Evolutionary conservation across 2,113 vertebrate genomes (phyloP), one percentile per base, ranked within the genome.

Genomic region (Porphyrio hochstetteri): DNA sequence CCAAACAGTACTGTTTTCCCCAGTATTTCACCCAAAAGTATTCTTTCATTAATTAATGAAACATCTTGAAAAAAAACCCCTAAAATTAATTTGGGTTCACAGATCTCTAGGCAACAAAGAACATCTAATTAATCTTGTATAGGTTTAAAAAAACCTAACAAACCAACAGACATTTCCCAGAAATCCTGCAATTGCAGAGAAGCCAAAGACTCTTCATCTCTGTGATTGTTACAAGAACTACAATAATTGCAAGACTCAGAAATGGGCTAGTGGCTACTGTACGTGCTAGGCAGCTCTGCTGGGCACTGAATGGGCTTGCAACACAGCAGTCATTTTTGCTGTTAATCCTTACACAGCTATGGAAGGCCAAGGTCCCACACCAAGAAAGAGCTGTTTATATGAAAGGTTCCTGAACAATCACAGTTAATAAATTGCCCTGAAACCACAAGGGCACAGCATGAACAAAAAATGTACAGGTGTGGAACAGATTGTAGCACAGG

Each of bases 341-440:
- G 5, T 48, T 18, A 63, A 69, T 28, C 29, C 29, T 88, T 27
- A 36, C 18, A 57, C 23, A 86, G 63, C 63, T 81, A 33, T 35
- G 78, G 77, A 92, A 67, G 69, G 13, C 40, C 76, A 82, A 86
- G 31, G 72, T n/a, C 46, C 42, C 65, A 56, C 44, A 63, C 8
- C 24, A 50, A 80, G 86, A 88, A 93, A 44, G 64, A 88, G 56
- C 25, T 65, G 35, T 48, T n/a, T 82, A 44, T 76, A 6, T 6
- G 31, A 86, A 93, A 94, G 1, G 14, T 33, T 60, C 42, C 69
- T 68, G 40, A 91, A 87, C 55, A 87, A 74, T 59, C 89, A 86
- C 90, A 88, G 84, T 50, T 93, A 81, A 93, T 96, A 94, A 96
- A 96, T 93, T 50, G 52, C 36, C 70, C 67, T 1, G 5, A 68